Evolutionary conservation across 1,140 invertebrate species (phyloP), one percentile per base, ranked within the genome.

Genomic region (Drosophila ercepeae): DNA sequence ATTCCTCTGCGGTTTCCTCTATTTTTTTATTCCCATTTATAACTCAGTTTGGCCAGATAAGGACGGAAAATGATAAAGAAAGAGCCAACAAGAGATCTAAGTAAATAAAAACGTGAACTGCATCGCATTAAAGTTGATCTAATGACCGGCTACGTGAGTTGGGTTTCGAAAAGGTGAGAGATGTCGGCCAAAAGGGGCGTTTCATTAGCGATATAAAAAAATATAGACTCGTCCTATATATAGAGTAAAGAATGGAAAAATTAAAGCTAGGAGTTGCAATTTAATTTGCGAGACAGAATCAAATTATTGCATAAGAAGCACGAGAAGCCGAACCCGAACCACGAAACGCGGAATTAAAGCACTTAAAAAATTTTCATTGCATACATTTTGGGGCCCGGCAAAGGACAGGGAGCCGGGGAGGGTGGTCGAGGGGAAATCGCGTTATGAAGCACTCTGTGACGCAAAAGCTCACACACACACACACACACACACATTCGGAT

Each of bases 21-120:
- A 18, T 1, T 16, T 27, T 45, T 27, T 29, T n/a, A 11, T 13
- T 29, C n/a, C 14, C 16, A 46, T 46, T 59, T 39, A 60, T 23
- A 8, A 7, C 41, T 25, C 18, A 7, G 13, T 36, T n/a, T n/a
- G 36, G 16, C 32, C 19, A 13, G 39, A 9, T 39, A 45, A 14
- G n/a, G 23, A 7, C 11, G 11, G 4, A 55, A n/a, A 14, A 36
- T 13, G 46, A 8, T 25, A 34, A 8, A 32, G 42, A 7, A 23
- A 36, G 39, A 50, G 8, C 4, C n/a, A 55, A 18, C 11, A 1
- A n/a, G 34, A 81, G 49, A 68, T 86, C 71, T 73, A 69, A 76
- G 76, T 76, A 86, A 86, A 86, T 86, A 76, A 79, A 81, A 74
- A 86, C 81, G 81, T 86, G 77, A 63, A 71, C 73, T 76, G 81